Evolutionary conservation across 2,113 vertebrate genomes (phyloP), one percentile per base, ranked within the genome.

Genomic region (Murina feae): DNA sequence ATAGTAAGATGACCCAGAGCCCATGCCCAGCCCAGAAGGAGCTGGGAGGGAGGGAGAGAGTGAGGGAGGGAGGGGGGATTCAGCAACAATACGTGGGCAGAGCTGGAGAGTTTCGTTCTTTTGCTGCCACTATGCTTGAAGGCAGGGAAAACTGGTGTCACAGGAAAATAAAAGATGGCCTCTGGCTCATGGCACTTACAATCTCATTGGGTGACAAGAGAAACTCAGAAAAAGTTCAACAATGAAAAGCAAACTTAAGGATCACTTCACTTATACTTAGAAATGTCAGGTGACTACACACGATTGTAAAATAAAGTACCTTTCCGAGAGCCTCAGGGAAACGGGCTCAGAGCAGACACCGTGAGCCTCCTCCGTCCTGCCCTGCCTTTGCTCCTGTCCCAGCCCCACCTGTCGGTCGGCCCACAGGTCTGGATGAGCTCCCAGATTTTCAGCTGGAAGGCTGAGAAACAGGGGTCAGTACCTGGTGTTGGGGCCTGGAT

Each of bases 41-140:
- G 20, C 78, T 0, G 0, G 51, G 8, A 25, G 4, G 28, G 51
- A 39, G 14, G 4, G n/a, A n/a, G n/a, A n/a, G n/a, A n/a, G n/a
- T n/a, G 51, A 37, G n/a, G 21, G 35, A 28, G 35, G 35, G 51
- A 58, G 53, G 21, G 20, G 17, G 28, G 16, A 35, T 23, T 71
- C n/a, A n/a, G 47, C 35, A 44, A 30, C 23, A 13, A 44, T 32
- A 18, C 0, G 8, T 32, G 69, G 47, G 28, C 39, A 71, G 13
- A 63, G 44, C 39, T 42, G 25, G 39, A 28, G 60, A 32, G 32
- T 25, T 9, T 79, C 25, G 2, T 18, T 60, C 23, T 55, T 35
- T 23, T 58, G 75, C 18, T 1, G 11, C 32, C 28, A 2, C 16
- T n/a, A 32, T 9, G 44, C 42, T 2, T 35, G 80, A 80, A 23